These are phyloP conservation scores for Agrilus planipennis DNA, from an alignment of 1,140 invertebrate genomes.

Conservation along the genomic window DNA sequence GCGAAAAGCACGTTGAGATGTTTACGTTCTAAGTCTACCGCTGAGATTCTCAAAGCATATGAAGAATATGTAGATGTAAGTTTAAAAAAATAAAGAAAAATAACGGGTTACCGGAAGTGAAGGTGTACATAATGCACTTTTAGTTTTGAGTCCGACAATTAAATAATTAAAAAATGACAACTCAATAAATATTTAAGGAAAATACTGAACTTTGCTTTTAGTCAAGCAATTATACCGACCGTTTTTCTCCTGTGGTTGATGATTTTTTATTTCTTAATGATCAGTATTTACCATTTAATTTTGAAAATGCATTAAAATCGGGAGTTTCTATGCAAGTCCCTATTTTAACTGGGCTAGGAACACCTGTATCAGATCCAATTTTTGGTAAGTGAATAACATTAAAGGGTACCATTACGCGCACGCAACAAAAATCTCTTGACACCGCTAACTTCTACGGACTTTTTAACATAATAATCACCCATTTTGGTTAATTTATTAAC, in stretches of 20 bases:
- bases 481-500: not conserved
- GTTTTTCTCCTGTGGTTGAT: conserved; percentile 45
- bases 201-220: conserved; percentile 18
- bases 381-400: conserved; percentile 11
- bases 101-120: too few relatives aligned
- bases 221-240: conserved; percentile 41
- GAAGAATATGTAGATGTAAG: conserved; percentile 43
- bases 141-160: too few relatives aligned
- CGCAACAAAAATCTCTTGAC: not conserved
- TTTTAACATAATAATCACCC: too few relatives aligned
- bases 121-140: too few relatives aligned
- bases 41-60: conserved; percentile 44
- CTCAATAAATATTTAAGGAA: conserved; percentile 8
- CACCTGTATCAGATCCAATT: conserved; percentile 24
- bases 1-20: conserved; percentile 42
- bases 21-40: conserved; percentile 43
- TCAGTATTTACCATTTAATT: conserved; percentile 41
- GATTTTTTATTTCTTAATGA: conserved; percentile 40
- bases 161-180: too few relatives aligned
- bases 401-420: not conserved
- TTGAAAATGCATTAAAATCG: conserved; percentile 34
- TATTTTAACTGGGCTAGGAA: conserved; percentile 45
- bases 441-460: conserved; percentile 3
- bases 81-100: conserved; percentile 3
- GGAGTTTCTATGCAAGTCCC: conserved; percentile 37